Evolutionary conservation across 2,888 invertebrate genomes (phyloP).

Genomic region (Oxycera nigricornis): DNA sequence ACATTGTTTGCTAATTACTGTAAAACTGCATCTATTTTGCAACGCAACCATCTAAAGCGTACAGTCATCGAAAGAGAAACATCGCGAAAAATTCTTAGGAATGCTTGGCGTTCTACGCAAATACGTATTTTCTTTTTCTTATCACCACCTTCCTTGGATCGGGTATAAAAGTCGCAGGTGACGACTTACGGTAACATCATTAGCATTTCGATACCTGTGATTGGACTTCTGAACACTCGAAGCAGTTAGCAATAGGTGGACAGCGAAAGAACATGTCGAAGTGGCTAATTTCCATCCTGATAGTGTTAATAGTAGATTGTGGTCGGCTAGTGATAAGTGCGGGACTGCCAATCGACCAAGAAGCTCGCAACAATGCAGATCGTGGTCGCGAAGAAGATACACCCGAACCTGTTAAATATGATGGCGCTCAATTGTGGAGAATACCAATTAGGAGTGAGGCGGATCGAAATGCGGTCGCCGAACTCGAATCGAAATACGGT

Average conservation of each 20-base stretch:
- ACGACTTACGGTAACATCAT: conserved; percentile 38
- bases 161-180: conserved; percentile 43
- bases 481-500: conserved; percentile 68
- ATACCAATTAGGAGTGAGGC: conserved; percentile 65
- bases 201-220: conserved; percentile 33
- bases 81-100: not conserved
- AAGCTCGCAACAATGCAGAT: conserved; percentile 4
- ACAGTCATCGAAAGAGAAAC: not conserved
- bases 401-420: conserved; percentile 66
- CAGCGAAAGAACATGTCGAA: conserved; percentile 21
- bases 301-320: not conserved
- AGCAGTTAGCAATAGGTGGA: not conserved
- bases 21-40: not conserved
- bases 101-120: not conserved
- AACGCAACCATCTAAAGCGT: not conserved
- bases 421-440: conserved; percentile 80
- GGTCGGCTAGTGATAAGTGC: not conserved
- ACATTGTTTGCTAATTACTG: not conserved
- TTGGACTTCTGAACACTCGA: conserved; percentile 28
- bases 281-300: not conserved
- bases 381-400: conserved; percentile 3
- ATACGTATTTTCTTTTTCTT: conserved; percentile 28
- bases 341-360: not conserved
- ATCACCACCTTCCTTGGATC: conserved; percentile 18
- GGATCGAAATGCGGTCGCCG: conserved; percentile 64